These are phyloP conservation scores for Lissonota sp. DNA, from an alignment of 2,888 invertebrate species.

Conservation along the genomic window DNA sequence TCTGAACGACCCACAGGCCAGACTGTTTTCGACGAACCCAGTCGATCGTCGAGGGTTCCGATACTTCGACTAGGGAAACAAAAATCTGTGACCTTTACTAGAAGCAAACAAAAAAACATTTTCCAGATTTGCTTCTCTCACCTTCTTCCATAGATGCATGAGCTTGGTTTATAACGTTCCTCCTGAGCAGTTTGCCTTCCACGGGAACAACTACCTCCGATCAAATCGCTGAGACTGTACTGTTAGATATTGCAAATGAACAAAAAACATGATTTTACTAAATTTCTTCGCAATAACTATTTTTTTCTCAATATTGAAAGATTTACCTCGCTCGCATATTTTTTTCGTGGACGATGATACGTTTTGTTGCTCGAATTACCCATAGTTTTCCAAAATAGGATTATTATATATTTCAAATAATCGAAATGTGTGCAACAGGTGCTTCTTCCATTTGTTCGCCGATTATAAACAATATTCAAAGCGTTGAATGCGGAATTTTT, in stretches of 20 bases:
- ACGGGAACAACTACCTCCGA: slow-evolving; percentile 73
- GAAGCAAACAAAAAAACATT: slow-evolving; percentile 41
- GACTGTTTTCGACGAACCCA: slow-evolving; percentile 88
- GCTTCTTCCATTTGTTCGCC: background rate
- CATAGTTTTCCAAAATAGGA: slow-evolving; percentile 69
- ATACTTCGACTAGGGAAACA: slow-evolving; percentile 87
- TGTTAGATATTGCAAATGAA: slow-evolving; percentile 65
- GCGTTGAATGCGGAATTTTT: background rate
- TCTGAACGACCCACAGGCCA: slow-evolving; percentile 94
- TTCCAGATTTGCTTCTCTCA: slow-evolving; percentile 71
- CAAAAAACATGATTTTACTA: slow-evolving; percentile 6
- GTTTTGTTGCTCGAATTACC: slow-evolving; percentile 78
- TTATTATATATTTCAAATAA: background rate
- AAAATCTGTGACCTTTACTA: slow-evolving; percentile 32
- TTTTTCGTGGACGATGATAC: slow-evolving; percentile 72
- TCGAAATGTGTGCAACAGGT: background rate
- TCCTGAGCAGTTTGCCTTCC: slow-evolving; percentile 68
- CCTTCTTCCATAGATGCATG: slow-evolving; percentile 88
- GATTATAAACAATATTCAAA: background rate
- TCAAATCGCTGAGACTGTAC: slow-evolving; percentile 77
- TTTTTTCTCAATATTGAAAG: slow-evolving; percentile 2
- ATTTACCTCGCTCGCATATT: slow-evolving; percentile 79
- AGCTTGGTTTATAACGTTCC: slow-evolving; percentile 85
- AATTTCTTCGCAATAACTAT: background rate
- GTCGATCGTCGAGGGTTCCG: slow-evolving; percentile 86